Conservation (phyloP, 2,113 vertebrate genomes). For the Solenodon paradoxus region DNA sequence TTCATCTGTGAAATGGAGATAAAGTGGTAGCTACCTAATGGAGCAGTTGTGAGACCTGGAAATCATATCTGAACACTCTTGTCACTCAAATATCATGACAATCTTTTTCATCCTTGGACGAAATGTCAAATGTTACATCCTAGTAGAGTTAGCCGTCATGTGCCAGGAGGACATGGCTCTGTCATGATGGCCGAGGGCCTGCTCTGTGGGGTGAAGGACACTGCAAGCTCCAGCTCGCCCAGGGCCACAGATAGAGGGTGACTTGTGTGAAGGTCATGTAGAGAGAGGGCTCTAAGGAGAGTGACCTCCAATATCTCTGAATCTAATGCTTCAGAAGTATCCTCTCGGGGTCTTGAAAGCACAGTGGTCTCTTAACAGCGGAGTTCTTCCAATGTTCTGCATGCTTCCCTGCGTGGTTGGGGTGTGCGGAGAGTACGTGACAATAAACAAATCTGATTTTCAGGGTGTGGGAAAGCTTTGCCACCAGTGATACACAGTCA, state of each 20-base stretch:
- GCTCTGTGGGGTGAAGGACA: neutral
- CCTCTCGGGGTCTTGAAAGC: neutral
- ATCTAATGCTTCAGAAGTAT: neutral
- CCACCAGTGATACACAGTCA: neutral
- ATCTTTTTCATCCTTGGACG: neutral
- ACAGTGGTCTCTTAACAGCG: neutral
- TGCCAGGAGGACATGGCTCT: neutral
- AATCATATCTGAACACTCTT: neutral
- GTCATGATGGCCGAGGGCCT: neutral
- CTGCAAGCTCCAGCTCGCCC: no score
- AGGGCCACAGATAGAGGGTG: neutral
- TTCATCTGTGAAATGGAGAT: neutral
- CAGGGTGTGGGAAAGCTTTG: neutral
- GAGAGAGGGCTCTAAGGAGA: neutral
- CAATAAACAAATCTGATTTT: neutral
- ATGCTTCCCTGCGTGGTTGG: neutral
- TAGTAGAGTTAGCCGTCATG: neutral
- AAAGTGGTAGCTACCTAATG: neutral
- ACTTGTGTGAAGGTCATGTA: neutral
- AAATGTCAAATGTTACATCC: neutral
- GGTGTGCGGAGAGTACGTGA: neutral
- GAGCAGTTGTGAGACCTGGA: neutral
- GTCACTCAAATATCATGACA: neutral
- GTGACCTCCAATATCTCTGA: neutral
- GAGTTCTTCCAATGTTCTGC: neutral